Percentiles rank a stretch among this genome's conserved stretches.
phyloP scores from a whole-genome alignment of 2,797 vertebrate genomes.

The Chelon labrosus region DNA sequence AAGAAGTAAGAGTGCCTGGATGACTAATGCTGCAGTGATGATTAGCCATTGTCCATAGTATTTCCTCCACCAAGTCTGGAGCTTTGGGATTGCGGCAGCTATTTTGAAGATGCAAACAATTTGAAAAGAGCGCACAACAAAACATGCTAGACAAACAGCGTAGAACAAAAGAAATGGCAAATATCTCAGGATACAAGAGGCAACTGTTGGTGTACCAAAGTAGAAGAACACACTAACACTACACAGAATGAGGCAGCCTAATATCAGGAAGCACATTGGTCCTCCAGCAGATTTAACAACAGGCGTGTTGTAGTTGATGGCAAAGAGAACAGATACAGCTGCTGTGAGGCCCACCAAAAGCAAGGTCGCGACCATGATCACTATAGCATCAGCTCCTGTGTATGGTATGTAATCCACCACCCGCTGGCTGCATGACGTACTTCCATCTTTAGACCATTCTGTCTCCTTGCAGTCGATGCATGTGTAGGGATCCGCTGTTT shows the following conservation, averaged over 20 bases:
- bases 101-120: conserved; percentile 90
- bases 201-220: conserved; percentile 80
- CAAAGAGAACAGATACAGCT: conserved; percentile 79
- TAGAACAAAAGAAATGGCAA: conserved; percentile 79
- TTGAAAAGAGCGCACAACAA: conserved; percentile 89
- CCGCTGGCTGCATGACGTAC: conserved; percentile 81
- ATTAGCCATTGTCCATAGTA: conserved; percentile 82
- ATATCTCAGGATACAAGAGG: conserved; percentile 76
- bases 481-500: conserved; percentile 42
- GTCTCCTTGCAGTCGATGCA: conserved; percentile 76
- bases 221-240: conserved; percentile 83
- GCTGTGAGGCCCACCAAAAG: conserved; percentile 73
- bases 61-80: conserved; percentile 84
- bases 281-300: conserved; percentile 90
- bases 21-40: conserved; percentile 62
- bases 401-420: conserved; percentile 78
- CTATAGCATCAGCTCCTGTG: conserved; percentile 70
- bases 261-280: conserved; percentile 87
- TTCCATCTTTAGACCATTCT: conserved; percentile 84
- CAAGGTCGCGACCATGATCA: conserved; percentile 57
- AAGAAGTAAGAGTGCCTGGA: conserved; percentile 73
- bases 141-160: conserved; percentile 84
- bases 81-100: conserved; percentile 76
- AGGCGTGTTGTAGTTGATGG: conserved; percentile 81
- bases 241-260: conserved; percentile 79